phyloP scores from a whole-genome alignment of 2,888 invertebrate genomes.

The Gandaritis pyraliata region DNA sequence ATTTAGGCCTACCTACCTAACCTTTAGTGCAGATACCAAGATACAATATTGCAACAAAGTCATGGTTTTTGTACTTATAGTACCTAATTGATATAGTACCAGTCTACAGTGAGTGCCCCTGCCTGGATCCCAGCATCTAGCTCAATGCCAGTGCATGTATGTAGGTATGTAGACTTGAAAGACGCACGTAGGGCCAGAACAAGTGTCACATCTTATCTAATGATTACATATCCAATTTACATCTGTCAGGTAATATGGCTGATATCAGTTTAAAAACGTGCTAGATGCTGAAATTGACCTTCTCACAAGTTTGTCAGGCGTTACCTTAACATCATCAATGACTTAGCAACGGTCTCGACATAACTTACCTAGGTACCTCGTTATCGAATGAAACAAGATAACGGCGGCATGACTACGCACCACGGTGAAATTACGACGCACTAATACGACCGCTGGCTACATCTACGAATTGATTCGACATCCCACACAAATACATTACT shows the following conservation, averaged over 20 bases:
- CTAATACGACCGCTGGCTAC: conserved; percentile 60
- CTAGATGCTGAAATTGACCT: conserved; percentile 1
- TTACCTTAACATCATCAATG: not conserved
- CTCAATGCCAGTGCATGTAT: conserved; percentile 70
- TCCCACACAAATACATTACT: conserved; percentile 49
- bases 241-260: conserved; percentile 47
- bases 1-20: too few species aligned
- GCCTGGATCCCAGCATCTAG: conserved; percentile 14
- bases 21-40: too few species aligned
- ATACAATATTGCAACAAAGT: too few species aligned
- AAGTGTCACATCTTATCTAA: conserved; percentile 44
- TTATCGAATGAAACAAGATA: conserved; percentile 77
- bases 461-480: conserved; percentile 48
- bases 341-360: conserved; percentile 43
- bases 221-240: conserved; percentile 43
- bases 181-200: conserved; percentile 43
- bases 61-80: too few species aligned
- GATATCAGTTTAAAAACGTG: conserved; percentile 33
- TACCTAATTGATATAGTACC: too few species aligned
- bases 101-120: conserved; percentile 44
- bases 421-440: conserved; percentile 78
- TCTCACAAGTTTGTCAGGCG: not conserved
- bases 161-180: conserved; percentile 40
- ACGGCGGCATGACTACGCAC: conserved; percentile 67
- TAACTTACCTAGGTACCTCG: conserved; percentile 43